Evolutionary conservation across 1,140 invertebrate genomes (phyloP).

Genomic region (Drusus annulatus): DNA sequence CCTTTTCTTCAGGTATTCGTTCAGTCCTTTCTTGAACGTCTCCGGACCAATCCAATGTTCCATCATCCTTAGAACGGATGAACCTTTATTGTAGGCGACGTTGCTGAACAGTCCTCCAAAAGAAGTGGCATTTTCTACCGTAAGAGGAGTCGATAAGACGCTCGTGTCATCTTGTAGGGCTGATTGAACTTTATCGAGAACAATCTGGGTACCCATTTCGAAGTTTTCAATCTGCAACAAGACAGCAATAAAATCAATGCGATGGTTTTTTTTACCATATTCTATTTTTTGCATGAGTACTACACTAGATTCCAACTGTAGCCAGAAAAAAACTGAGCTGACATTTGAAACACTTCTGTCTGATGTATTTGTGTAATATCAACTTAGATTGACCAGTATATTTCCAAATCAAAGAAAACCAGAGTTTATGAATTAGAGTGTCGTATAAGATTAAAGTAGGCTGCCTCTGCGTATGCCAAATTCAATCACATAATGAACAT

Average conservation of each 20-base stretch:
- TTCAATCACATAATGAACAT: too few species aligned
- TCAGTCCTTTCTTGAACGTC: constrained; percentile 76
- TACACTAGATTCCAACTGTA: too few species aligned
- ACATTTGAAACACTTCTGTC: too few species aligned
- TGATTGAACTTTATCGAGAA: constrained; percentile 77
- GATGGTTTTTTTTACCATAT: too few species aligned
- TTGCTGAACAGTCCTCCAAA: constrained; percentile 73
- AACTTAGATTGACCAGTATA: too few species aligned
- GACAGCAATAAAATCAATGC: not conserved
- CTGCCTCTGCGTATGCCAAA: too few species aligned
- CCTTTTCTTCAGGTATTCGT: constrained; percentile 64
- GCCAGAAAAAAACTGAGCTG: too few species aligned
- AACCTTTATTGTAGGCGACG: constrained; percentile 78
- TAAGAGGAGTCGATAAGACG: constrained; percentile 76
- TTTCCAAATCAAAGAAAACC: too few species aligned
- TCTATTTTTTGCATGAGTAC: too few species aligned
- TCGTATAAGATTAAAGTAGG: too few species aligned
- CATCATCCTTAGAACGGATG: constrained; percentile 83
- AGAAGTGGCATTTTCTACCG: constrained; percentile 66
- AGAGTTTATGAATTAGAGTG: too few species aligned
- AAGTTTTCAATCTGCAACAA: constrained; percentile 68
- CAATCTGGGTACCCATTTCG: constrained; percentile 72
- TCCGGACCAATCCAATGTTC: constrained; percentile 77
- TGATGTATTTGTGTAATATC: too few species aligned
- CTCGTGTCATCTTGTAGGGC: constrained; percentile 78